Evolutionary conservation across 2,797 vertebrate species (phyloP), one percentile per base, ranked within the genome.

Genomic region (Sebastes taczanowskii): DNA sequence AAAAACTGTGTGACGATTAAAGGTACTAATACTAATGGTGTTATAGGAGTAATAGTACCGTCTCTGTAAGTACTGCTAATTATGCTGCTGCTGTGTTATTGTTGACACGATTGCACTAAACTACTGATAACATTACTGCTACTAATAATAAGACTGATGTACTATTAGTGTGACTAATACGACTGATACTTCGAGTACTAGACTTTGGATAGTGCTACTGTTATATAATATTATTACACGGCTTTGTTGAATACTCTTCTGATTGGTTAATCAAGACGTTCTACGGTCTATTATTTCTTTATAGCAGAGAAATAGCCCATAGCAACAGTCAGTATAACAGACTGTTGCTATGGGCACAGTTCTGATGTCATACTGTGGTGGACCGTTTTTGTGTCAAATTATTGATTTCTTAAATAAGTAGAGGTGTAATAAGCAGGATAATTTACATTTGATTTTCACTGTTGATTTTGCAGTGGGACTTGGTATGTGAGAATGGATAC

Each of bases 401-500:
- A 23, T 53, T 58, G 7, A 53, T 53, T 16, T 18, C 42, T 46
- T 46, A 46, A 46, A 46, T 46, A 46, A 46, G 42, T 46, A 46
- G 42, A 18, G 7, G 14, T 7, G 38, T 16, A 42, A 7, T 42
- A 16, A 42, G 38, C 13, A 18, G 42, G 42, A 46, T 20, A 46
- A 46, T 46, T 3, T 46, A 46, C 16, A 46, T 56, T 35, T 58
- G 6, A 38, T 55, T 34, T 34, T 71, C 18, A 46, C 2, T 5
- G 2, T 52, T 60, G 11, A 9, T 78, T 69, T 85, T 70, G 7
- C 86, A 94, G 93, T 94, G 92, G 92, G 92, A 94, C 81, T 67
- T 93, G 74, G 92, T 94, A 2, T 94, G 93, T 71, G 89, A 92
- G 0, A 22, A 93, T 18, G 81, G 34, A 6, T 92, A 91, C 64